Evolutionary conservation across 2,797 vertebrate genomes (phyloP), one percentile per base, ranked within the genome.

Genomic region (Sphaeramia orbicularis): DNA sequence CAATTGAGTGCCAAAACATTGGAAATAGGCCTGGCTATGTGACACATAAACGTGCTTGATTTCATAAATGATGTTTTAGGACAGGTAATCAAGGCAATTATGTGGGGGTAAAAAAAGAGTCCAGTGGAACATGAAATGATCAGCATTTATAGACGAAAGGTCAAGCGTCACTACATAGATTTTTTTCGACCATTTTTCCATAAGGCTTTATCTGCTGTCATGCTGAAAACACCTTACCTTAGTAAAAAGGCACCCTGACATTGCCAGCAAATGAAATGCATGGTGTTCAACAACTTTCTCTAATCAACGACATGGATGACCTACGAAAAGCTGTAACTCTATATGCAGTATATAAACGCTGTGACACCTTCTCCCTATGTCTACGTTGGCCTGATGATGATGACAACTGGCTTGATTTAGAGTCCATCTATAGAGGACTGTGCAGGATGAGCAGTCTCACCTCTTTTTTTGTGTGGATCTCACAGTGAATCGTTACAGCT

Each of bases 221-320:
- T 14, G 24, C 35, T 18, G 16, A 30, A 49, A 2, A 45, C 43
- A n/a, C 12, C 6, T 38, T 10, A 15, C 36, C 7, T 27, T 6
- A 30, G 8, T 30, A 48, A 57, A 8, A n/a, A 48, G 21, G 21
- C 13, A 37, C 7, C 49, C 12, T 15, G 19, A 19, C 24, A 21
- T 8, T 56, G 36, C 32, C 15, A 47, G 15, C 56, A 30, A 60
- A 57, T 27, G 6, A 44, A 42, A 51, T 40, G 35, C 10, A 50
- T 40, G 19, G n/a, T 40, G 38, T 45, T 65, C 60, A 76, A 70
- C 64, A 43, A 44, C 15, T 48, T 24, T 58, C 12, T 45, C 0
- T 24, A 55, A 55, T 69, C 45, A 52, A 10, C 32, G n/a, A 7
- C 36, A 69, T 49, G 30, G 7, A 15, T 63, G 51, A 67, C 35